phyloP scores from a whole-genome alignment of 2,888 invertebrate species.

The Lypha dubia region DNA sequence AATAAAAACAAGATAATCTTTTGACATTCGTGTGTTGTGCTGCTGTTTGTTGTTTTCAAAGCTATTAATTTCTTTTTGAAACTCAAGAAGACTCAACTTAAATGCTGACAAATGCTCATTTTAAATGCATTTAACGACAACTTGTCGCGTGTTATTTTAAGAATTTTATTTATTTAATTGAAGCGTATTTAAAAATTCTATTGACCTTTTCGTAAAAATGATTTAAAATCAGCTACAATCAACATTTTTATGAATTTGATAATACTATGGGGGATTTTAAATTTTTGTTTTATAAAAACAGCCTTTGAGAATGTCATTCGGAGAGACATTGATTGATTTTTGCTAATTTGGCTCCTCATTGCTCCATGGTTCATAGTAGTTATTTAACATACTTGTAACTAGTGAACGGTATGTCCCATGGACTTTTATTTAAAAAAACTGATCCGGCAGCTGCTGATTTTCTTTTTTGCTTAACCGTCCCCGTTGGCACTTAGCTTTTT shows the following conservation, averaged over 20 bases:
- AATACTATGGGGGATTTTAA: conserved; percentile 13
- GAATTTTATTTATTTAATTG: conserved; percentile 8
- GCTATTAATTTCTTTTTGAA: conserved; percentile 31
- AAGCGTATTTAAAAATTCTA: not conserved
- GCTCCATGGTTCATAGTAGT: too few relatives aligned
- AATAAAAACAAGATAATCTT: conserved; percentile 48
- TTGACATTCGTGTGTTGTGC: conserved; percentile 47
- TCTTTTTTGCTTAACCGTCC: too few relatives aligned
- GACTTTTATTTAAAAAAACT: too few relatives aligned
- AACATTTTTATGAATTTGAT: conserved; percentile 30
- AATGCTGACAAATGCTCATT: conserved; percentile 9
- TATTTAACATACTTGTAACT: too few relatives aligned
- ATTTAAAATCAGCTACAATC: conserved; percentile 10
- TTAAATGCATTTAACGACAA: conserved; percentile 18
- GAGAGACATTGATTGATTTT: conserved; percentile 11
- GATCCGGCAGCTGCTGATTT: too few relatives aligned
- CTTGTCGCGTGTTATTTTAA: conserved; percentile 20
- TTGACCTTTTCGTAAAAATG: not conserved
- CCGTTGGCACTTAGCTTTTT: too few relatives aligned
- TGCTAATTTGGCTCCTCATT: not conserved
- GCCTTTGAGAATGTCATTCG: not conserved
- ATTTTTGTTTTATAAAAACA: not conserved
- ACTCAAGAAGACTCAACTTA: not conserved
- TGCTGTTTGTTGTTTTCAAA: not conserved
- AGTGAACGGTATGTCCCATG: too few relatives aligned